Base-by-base conservation (phyloP, 2,888 invertebrate species). In the Parnassius glacialis region DNA sequence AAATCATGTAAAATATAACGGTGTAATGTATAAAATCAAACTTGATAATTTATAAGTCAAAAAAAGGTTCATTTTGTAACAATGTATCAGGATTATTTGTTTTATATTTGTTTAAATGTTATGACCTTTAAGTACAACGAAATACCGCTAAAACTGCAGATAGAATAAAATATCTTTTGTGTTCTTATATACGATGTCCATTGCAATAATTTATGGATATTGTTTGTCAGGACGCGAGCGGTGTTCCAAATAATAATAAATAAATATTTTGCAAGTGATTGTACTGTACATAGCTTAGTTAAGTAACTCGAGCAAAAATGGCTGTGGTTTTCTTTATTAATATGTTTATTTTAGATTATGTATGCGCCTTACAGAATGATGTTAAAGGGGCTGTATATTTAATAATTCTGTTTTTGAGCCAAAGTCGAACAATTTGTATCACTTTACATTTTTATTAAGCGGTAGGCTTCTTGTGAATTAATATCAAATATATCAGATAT, bases 91-190 rank as follows among this genome's bases (percentile, higher is more conserved):
- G 13, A 12, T 20, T 52, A 12, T 44, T 48, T 10, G 41, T 52
- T 13, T 13, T 10, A 12, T 53, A 13, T 43, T 16, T 16, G 16
- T 13, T 25, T 50, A 55, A n/a, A 13, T 10, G 12, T 25, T 50
- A 60, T 51, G 53, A 1, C 25, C 10, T 50, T 10, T 52, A 1
- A 25, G 25, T 25, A 25, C 0, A 12, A n/a, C 12, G 25, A 51
- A 50, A 42, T 7, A 50, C 20, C 50, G 42, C 25, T 13, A 44
- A 9, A 16, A 45, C 53, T 48, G 47, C 59, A 51, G 59, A 59
- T 53, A 61, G 58, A 62, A 60, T 42, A 59, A 64, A 66, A 53
- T 64, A 62, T 55, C 58, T 67, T 63, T 60, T 54, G 67, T 64
- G 25, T 11, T 42, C 52, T 59, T 59, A 52, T 52, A 59, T 12